phyloP scores from a whole-genome alignment of 2,797 vertebrate genomes.

The Pteropus rufus region DNA sequence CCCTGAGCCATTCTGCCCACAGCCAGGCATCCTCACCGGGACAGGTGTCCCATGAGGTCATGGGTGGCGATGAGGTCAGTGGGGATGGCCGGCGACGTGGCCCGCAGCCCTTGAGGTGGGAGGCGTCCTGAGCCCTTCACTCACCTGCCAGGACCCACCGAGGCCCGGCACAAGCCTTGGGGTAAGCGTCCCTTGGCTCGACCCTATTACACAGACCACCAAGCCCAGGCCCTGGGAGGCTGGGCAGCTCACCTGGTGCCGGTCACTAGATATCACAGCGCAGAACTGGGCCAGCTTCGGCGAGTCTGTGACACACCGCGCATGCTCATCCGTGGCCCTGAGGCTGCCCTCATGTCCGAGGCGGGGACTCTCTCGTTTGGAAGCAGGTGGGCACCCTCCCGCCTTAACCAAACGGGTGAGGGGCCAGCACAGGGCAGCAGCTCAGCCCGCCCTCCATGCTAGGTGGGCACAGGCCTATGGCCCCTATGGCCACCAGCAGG shows the following conservation, averaged over 20 bases:
- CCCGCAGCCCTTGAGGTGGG: not conserved
- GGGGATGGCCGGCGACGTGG: accelerated
- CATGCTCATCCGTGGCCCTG: accelerated
- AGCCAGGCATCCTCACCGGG: not conserved
- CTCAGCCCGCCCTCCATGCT: accelerated
- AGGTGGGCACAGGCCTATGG: accelerated
- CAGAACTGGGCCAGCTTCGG: accelerated
- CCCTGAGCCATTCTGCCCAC: not conserved
- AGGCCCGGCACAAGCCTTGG: not conserved
- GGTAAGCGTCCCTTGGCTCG: accelerated
- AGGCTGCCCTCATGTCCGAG: accelerated
- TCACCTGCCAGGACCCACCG: accelerated
- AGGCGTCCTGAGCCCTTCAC: accelerated
- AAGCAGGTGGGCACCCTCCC: accelerated
- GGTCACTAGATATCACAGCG: accelerated
- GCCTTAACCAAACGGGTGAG: accelerated
- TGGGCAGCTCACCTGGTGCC: accelerated
- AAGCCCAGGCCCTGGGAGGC: accelerated
- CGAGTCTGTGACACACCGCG: accelerated
- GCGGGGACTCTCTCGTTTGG: accelerated
- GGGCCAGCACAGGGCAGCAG: accelerated
- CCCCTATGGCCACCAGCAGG: accelerated
- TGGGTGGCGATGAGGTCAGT: accelerated
- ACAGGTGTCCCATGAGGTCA: not conserved
- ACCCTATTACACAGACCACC: accelerated